Base-by-base conservation (phyloP, 2,797 vertebrate species). In the Pygocentrus nattereri region DNA sequence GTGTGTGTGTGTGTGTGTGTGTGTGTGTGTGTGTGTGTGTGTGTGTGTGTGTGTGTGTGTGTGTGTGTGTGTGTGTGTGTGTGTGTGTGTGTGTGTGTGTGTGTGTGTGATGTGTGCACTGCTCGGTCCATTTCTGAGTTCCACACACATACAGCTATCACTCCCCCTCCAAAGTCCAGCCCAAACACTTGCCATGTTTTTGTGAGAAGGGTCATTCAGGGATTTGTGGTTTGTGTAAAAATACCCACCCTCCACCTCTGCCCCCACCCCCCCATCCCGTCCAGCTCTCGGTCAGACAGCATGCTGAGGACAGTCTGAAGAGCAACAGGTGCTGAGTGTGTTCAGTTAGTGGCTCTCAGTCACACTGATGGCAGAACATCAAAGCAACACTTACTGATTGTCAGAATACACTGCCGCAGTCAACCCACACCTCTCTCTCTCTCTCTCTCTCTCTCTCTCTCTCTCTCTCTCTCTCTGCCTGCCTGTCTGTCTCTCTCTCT, bases 241-340 rank as follows among this genome's bases (percentile, higher is more conserved):
- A 61, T 61, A 61, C 52, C 50, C 68, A 25, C 58, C 21, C 19
- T 7, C 54, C 7, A 18, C 52, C 52, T 21, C 21, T 7, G n/a
- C n/a, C 54, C n/a, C n/a, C n/a, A n/a, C n/a, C n/a, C n/a, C 8
- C 54, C 54, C n/a, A 6, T 44, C 7, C 52, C 21, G 52, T 58
- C 54, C n/a, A 23, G 54, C 54, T 23, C 54, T 23, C 5, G 54
- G 21, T 23, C 21, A 58, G 54, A 56, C 21, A 23, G 7, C 19
- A 54, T 8, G 21, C 54, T 58, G 18, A 7, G 52, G 18, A 25
- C 25, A 49, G 31, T 56, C 23, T 58, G 54, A 65, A 75, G 47
- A 56, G 64, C 64, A 62, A 68, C 79, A 78, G 82, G 50, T 67
- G 62, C 18, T 12, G 58, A 30, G 25, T 49, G 70, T 25, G n/a